Base-by-base conservation (phyloP, 2,888 invertebrate species). In the Trichopoda pennipes region DNA sequence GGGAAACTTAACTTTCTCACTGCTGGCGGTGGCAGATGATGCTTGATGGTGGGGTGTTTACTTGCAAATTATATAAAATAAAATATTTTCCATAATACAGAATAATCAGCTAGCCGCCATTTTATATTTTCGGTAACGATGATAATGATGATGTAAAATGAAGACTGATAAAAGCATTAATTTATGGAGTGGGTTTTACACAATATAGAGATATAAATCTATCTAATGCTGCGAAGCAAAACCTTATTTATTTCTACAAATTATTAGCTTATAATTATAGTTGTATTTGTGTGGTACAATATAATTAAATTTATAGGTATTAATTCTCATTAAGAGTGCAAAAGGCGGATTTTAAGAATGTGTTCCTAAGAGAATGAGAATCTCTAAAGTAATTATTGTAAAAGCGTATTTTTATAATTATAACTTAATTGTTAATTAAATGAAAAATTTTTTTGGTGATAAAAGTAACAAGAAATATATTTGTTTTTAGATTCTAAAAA, bases 61-160 rank as follows among this genome's bases (percentile, higher is more conserved):
- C 61, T 32, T 60, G 60, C 10, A 44, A 32, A 51, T 28, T 28
- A 55, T 23, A 51, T 42, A 68, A 53, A 28, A 42, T 53, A 23
- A 42, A 35, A 44, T 56, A 51, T 42, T 51, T 64, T 51, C 38
- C 61, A 21, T 56, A 58, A 64, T 49, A 35, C 17, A 35, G 47
- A 28, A 35, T 38, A 69, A 55, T 70, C 49, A 61, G 63, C 49
- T 56, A 70, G 70, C 70, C 64, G 77, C 77, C 70, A 77, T 77
- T 77, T 77, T 70, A 17, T 61, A 70, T 61, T 55, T 69, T 61
- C n/a, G 23, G 49, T 49, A 53, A 23, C 44, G 42, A 28, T 74
- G 38, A 14, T 56, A 32, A 69, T 69, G 47, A 56, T 73, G 72
- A 61, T 63, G 61, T 32, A 66, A 64, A 60, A 60, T 73, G 75